Evolutionary conservation across 37 sponge, comb jelly and placozoan genomes (phyloP).

Genomic region (Axinella damicornis): DNA sequence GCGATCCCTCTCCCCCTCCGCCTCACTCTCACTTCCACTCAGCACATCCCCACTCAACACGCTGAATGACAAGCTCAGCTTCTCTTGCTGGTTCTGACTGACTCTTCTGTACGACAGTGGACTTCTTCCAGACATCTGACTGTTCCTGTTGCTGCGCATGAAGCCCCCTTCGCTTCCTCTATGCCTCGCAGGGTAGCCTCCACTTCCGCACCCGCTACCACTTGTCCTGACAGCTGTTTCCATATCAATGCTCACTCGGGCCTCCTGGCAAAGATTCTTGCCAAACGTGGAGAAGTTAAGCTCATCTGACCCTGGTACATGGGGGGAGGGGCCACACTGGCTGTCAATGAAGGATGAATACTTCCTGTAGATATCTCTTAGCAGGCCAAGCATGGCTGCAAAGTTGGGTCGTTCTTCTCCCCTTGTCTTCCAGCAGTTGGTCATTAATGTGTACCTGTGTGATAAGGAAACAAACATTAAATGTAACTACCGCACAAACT

Average conservation of each 20-base stretch:
- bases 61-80: slow-evolving; percentile 38
- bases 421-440: slow-evolving; percentile 49
- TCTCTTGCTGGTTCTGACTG: not conserved
- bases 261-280: not conserved
- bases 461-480: not conserved
- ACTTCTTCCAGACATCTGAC: slow-evolving; percentile 9
- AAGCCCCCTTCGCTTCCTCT: not conserved
- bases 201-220: not conserved
- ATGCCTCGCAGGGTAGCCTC: not conserved
- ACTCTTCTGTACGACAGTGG: not conserved
- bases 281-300: not conserved
- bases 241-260: not conserved
- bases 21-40: not conserved
- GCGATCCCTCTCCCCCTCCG: not conserved
- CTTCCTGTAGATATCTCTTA: not conserved
- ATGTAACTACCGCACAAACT: not conserved
- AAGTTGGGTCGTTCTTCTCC: slow-evolving; percentile 59
- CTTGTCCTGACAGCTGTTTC: not conserved
- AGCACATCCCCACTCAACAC: slow-evolving; percentile 24
- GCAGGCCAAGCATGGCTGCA: slow-evolving; percentile 4
- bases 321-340: not conserved
- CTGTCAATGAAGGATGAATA: not conserved
- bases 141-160: not conserved
- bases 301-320: not conserved
- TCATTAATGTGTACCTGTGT: slow-evolving; percentile 42